Percentiles rank a stretch among this genome's conserved stretches.
Conservation (phyloP, 2,113 vertebrate genomes). For the Archilochus colubris region DNA sequence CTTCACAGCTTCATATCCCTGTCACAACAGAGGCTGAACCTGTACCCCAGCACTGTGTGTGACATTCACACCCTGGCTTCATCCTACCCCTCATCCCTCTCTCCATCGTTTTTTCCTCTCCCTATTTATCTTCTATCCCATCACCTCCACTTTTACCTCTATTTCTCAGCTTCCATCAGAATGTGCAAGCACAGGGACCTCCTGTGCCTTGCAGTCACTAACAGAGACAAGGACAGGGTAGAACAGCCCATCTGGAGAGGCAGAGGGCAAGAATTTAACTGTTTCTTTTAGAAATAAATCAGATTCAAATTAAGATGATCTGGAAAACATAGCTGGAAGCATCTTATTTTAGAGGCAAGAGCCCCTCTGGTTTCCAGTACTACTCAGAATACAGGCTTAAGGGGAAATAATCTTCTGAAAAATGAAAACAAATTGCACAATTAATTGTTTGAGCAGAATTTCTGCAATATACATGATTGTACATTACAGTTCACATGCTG, state of each 20-base stretch:
- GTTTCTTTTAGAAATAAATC: background rate
- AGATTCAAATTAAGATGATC: background rate
- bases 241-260: background rate
- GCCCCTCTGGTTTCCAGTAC: background rate
- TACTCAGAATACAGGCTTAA: background rate
- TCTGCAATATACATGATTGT: background rate
- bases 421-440: background rate
- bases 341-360: background rate
- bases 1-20: background rate
- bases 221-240: background rate
- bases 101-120: background rate
- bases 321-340: background rate
- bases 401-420: background rate
- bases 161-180: background rate
- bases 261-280: background rate
- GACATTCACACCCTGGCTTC: background rate
- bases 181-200: background rate
- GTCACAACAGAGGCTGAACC: background rate
- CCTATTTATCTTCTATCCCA: background rate
- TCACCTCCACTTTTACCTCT: background rate
- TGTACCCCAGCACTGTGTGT: fast-evolving
- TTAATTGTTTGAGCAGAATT: background rate
- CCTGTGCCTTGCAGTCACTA: background rate
- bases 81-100: background rate
- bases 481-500: background rate